phyloP scores from a whole-genome alignment of 2,113 vertebrate species.

The Hemiprocne comata region DNA sequence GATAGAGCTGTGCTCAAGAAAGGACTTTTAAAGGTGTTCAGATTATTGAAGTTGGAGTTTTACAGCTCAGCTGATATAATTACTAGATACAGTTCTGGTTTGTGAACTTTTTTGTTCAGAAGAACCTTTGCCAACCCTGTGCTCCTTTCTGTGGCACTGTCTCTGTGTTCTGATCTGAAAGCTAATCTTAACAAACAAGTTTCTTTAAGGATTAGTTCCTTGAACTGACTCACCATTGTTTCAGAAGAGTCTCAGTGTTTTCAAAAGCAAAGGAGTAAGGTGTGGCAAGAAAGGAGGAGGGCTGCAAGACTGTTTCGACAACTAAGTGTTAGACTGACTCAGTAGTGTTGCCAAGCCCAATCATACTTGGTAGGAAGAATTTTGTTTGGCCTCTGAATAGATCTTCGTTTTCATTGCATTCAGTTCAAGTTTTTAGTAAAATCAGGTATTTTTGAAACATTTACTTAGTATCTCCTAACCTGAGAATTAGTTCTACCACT shows the following conservation, averaged over 20 bases:
- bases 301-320: background rate
- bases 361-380: background rate
- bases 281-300: background rate
- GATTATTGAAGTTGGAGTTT: background rate
- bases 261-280: background rate
- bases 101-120: background rate
- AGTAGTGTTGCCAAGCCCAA: background rate
- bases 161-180: background rate
- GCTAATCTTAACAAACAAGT: background rate
- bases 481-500: background rate
- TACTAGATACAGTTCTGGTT: background rate
- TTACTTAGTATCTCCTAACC: background rate
- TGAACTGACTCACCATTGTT: background rate
- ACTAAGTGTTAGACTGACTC: background rate
- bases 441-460: fast-evolving
- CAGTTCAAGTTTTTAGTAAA: background rate
- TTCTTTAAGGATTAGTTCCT: background rate
- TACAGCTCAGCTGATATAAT: background rate
- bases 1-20: background rate
- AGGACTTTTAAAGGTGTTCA: background rate
- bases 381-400: background rate
- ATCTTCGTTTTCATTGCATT: background rate
- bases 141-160: background rate
- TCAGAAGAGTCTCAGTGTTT: background rate
- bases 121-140: background rate